Conservation (phyloP, 2,888 invertebrate genomes). For the Ormyrus labotus region DNA sequence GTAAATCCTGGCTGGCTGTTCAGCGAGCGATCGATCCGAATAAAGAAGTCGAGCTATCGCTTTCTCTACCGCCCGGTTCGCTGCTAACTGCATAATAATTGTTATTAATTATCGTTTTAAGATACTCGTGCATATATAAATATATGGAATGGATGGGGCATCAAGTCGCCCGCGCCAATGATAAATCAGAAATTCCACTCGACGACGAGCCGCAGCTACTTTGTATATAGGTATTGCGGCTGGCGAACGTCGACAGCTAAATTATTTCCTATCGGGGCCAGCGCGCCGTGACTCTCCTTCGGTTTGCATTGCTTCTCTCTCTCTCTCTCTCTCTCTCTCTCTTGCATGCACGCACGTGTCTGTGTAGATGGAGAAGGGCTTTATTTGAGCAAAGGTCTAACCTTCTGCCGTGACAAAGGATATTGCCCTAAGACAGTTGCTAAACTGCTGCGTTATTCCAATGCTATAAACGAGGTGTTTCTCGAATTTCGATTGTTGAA, state of each 20-base stretch:
- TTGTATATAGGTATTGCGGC: constrained; percentile 7
- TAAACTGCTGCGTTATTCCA: no score
- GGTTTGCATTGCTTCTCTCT: not conserved
- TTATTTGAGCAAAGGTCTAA: constrained; percentile 34
- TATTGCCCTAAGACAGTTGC: no score
- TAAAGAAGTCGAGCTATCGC: constrained; percentile 14
- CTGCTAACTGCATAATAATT: constrained; percentile 33
- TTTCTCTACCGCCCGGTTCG: not conserved
- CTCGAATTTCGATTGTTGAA: no score
- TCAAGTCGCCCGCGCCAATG: constrained; percentile 1
- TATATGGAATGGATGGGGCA: constrained; percentile 25
- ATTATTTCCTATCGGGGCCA: constrained; percentile 49
- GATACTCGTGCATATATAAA: not conserved
- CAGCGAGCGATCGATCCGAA: constrained; percentile 37
- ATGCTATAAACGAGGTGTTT: no score
- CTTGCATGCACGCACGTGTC: no score
- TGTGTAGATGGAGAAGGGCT: not conserved
- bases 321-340: no score
- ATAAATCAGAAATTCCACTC: constrained; percentile 45
- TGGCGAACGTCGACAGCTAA: constrained; percentile 36
- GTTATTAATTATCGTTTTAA: constrained; percentile 39
- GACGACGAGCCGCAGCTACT: not conserved
- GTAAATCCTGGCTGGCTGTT: not conserved
- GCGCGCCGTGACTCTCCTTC: constrained; percentile 20
- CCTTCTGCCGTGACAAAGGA: not conserved